Evolutionary conservation across 2,113 vertebrate species (phyloP).

Genomic region (Eonycteris spelaea): DNA sequence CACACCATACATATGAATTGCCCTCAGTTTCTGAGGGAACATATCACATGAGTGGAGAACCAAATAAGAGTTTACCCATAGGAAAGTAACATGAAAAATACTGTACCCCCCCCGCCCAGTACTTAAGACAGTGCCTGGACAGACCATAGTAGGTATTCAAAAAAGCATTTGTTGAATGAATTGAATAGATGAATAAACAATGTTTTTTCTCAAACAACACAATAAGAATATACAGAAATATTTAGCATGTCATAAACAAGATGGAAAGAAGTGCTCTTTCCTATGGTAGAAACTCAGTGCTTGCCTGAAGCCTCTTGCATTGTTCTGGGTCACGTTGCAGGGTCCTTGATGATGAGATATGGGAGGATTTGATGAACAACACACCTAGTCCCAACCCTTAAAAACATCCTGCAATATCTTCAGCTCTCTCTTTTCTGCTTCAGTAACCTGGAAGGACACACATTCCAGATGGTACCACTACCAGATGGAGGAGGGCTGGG

Average conservation of each 20-base stretch:
- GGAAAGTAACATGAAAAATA: background rate
- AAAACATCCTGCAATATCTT: background rate
- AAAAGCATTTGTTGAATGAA: background rate
- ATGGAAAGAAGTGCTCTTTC: background rate
- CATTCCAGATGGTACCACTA: background rate
- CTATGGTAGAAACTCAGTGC: background rate
- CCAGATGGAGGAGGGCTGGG: background rate
- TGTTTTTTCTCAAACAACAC: background rate
- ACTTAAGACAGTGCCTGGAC: background rate
- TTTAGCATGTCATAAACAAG: background rate
- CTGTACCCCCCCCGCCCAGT: rapidly evolving
- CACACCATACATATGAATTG: background rate
- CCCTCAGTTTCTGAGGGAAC: background rate
- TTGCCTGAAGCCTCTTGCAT: background rate
- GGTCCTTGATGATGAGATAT: background rate
- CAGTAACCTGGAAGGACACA: background rate
- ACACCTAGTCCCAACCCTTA: background rate
- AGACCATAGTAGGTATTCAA: background rate
- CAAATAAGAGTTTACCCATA: background rate
- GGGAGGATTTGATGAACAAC: background rate
- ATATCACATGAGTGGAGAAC: background rate
- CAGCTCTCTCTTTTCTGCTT: background rate
- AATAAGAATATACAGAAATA: background rate
- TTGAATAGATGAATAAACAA: background rate
- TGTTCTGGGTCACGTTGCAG: background rate